phyloP scores from a whole-genome alignment of 2,113 vertebrate genomes.

The Bagarius yarrelli region DNA sequence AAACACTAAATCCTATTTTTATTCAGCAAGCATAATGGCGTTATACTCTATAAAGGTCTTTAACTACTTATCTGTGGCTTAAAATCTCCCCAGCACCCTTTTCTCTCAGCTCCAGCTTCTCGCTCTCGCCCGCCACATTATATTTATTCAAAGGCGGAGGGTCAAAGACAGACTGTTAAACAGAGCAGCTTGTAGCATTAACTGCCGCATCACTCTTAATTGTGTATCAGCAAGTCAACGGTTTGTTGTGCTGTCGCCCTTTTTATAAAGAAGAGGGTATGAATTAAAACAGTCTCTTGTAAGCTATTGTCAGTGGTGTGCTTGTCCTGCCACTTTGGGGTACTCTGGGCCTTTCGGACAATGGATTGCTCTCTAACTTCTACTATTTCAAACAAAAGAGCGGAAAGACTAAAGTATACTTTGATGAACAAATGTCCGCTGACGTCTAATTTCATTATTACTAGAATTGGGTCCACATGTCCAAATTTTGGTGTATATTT shows the following conservation, averaged over 20 bases:
- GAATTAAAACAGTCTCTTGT: constrained; percentile 83
- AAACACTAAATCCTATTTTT: constrained; percentile 99
- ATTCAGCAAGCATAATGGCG: constrained; percentile 82
- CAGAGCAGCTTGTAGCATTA: constrained; percentile 76
- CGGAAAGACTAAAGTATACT: constrained; percentile 64
- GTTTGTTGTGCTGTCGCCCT: constrained; percentile 73
- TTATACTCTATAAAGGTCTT: constrained; percentile 82
- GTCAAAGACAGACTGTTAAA: constrained; percentile 78
- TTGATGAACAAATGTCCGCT: constrained; percentile 66
- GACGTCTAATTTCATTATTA: constrained; percentile 58
- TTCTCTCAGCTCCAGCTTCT: constrained; percentile 70
- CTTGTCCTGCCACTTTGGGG: constrained; percentile 71
- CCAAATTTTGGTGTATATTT: constrained; percentile 29
- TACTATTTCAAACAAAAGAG: constrained; percentile 65
- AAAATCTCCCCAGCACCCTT: constrained; percentile 73
- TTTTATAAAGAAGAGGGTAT: constrained; percentile 73
- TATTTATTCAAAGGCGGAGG: constrained; percentile 77
- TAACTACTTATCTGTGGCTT: constrained; percentile 82
- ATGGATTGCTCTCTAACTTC: constrained; percentile 65
- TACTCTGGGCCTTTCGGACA: constrained; percentile 62
- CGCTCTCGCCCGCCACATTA: constrained; percentile 72
- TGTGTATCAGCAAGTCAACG: constrained; percentile 76
- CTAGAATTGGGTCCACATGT: constrained; percentile 31
- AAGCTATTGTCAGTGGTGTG: constrained; percentile 70
- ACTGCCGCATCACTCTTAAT: constrained; percentile 79